A percentile compares a stretch with the other conserved stretches of the same genome.
These are phyloP conservation scores for Aphidius colemani DNA, from an alignment of 2,888 invertebrate genomes.

Conservation along the genomic window DNA sequence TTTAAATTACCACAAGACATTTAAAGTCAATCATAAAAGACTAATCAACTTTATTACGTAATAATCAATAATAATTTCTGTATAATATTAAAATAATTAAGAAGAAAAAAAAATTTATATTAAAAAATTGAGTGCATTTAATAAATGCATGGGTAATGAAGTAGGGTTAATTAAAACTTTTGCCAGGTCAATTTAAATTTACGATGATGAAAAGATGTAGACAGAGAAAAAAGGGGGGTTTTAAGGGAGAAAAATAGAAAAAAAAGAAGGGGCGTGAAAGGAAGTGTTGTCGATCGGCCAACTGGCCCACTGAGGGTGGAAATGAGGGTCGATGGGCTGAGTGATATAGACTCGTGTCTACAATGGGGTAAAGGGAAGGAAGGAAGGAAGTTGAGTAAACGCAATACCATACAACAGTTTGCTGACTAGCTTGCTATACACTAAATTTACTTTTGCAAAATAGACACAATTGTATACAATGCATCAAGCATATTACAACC, in stretches of 20 bases:
- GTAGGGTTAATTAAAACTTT: neutral
- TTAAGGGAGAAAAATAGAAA: neutral
- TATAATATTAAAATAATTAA: neutral
- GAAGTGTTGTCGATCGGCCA: constrained; percentile 22
- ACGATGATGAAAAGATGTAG: neutral
- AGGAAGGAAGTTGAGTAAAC: constrained; percentile 24
- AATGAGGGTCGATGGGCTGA: constrained; percentile 24
- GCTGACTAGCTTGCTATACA: no score
- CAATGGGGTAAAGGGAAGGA: constrained; percentile 8
- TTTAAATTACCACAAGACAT: no score
- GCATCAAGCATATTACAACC: constrained; percentile 26
- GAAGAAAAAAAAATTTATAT: neutral
- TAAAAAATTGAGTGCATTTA: neutral
- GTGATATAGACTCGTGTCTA: constrained; percentile 11
- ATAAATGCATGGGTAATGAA: neutral
- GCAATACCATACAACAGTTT: no score
- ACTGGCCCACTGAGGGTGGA: constrained; percentile 29
- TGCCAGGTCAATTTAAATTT: neutral
- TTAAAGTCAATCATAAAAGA: no score
- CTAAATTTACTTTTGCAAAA: constrained; percentile 2
- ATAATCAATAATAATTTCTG: neutral
- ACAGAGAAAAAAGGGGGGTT: neutral
- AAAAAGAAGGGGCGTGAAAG: neutral
- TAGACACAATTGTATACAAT: constrained; percentile 18
- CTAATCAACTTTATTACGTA: no score